Base-by-base conservation (phyloP, 1,140 invertebrate species). In the Drosophila orena region DNA sequence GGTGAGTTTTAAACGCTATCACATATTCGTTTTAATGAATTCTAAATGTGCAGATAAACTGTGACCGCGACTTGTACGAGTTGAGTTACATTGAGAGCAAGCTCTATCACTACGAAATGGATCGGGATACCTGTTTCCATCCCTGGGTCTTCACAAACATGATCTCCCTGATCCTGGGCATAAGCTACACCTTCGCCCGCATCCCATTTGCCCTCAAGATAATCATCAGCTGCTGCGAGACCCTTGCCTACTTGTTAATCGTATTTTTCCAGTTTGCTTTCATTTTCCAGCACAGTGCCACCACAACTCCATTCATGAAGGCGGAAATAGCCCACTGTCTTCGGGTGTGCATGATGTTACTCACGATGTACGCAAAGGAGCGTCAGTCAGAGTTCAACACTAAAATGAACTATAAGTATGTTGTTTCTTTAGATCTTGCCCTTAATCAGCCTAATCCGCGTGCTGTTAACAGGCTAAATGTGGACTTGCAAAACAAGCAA, bases 371-470 rank as follows among this genome's bases (percentile, higher is more conserved):
- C 91, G 93, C 97, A 24, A 95, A 97, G 52, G 97, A 98, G 90
- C 94, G 97, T 83, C 96, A 96, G 93, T 95, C 97, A 12, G 98
- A 98, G 92, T 98, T 97, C 79, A 95, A 97, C 75, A 96, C 96
- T 79, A 94, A 97, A 76, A 93, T 98, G 20, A 97, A 98, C 91
- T 94, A 94, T 15, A 83, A 74, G 92, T 92, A 46, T 77, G 74
- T 76, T 8, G 30, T 30, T 2, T 1, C 30, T 0, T 0, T 10
- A 30, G 8, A 30, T 30, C 30, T 3, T 10, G 7, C 8, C 0
- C 8, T 7, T 3, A 10, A 30, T 30, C 2, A 10, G 8, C 1
- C 8, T 10, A 38, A 38, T 38, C 10, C 8, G 20, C 2, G 0
- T 10, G 17, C 17, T 42, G 0, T 10, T 20, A 44, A 44, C 4